These are phyloP conservation scores for Chloroceryle amazona DNA, from an alignment of 2,797 vertebrate species.

Conservation along the genomic window DNA sequence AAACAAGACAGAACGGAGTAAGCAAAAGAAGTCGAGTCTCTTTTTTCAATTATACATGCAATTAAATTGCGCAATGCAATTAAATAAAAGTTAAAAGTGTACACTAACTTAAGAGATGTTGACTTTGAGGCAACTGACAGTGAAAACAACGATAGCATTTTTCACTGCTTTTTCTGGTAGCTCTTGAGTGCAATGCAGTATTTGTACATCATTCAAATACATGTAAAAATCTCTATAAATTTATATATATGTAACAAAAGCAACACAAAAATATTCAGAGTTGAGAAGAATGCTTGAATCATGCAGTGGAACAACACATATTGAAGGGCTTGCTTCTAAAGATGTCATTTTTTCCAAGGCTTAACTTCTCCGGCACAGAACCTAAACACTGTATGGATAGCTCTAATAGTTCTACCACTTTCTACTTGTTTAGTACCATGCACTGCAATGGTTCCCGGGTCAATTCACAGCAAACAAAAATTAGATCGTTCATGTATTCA, in stretches of 20 bases:
- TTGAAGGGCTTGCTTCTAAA: neutral
- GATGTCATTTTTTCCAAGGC: neutral
- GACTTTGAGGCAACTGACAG: neutral
- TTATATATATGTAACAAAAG: neutral
- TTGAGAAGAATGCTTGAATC: neutral
- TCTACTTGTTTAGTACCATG: neutral
- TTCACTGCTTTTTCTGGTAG: neutral
- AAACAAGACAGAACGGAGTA: accelerated
- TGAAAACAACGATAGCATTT: neutral
- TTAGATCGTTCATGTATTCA: neutral
- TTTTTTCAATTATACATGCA: neutral
- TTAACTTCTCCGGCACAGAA: neutral
- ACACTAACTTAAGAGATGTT: neutral
- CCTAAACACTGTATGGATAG: accelerated
- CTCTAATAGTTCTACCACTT: accelerated
- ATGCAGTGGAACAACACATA: neutral
- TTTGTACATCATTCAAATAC: neutral
- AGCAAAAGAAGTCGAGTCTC: neutral
- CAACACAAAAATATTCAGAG: neutral
- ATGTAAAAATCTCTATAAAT: neutral
- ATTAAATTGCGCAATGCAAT: too few relatives aligned
- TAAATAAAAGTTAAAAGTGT: neutral
- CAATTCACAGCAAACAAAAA: neutral
- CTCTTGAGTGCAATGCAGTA: neutral
- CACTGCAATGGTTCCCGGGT: neutral